Evolutionary conservation across 2,113 vertebrate genomes (phyloP).

Genomic region (Trinectes maculatus): DNA sequence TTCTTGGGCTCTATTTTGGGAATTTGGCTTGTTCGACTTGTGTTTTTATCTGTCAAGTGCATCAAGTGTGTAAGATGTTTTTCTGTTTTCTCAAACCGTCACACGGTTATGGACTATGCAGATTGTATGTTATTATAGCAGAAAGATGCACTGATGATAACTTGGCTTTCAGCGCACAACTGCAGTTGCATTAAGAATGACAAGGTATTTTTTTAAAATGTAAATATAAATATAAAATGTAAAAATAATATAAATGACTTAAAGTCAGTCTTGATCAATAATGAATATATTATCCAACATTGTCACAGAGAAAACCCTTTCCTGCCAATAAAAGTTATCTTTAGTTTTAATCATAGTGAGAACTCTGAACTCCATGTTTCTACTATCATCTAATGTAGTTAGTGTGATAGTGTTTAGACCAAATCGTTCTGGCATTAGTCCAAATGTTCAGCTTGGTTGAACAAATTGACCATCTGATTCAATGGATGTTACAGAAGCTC

Average conservation of each 20-base stretch:
- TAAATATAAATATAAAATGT: background rate
- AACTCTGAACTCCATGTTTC: conserved; percentile 3
- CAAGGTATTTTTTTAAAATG: background rate
- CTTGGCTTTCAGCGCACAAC: background rate
- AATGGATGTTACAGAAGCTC: background rate
- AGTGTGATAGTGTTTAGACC: conserved; percentile 12
- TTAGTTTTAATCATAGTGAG: conserved; percentile 10
- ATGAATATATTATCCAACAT: too few species aligned
- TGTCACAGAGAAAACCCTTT: background rate
- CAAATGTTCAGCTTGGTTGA: conserved; percentile 23
- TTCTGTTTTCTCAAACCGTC: conserved; percentile 15
- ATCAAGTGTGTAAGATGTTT: conserved; percentile 20
- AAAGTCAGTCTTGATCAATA: too few species aligned
- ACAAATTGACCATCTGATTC: conserved; percentile 7
- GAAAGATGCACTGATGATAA: background rate
- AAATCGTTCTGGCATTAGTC: background rate
- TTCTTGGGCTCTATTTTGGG: conserved; percentile 56
- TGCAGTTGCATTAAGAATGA: conserved; percentile 20
- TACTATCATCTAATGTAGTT: conserved; percentile 12
- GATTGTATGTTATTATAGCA: background rate
- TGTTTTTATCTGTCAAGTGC: conserved; percentile 46
- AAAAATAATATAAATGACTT: too few species aligned
- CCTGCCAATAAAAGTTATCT: background rate
- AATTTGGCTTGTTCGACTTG: conserved; percentile 36
- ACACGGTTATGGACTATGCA: background rate